Conservation (phyloP, 2,888 invertebrate species). For the Mesorhabditis belari region DNA sequence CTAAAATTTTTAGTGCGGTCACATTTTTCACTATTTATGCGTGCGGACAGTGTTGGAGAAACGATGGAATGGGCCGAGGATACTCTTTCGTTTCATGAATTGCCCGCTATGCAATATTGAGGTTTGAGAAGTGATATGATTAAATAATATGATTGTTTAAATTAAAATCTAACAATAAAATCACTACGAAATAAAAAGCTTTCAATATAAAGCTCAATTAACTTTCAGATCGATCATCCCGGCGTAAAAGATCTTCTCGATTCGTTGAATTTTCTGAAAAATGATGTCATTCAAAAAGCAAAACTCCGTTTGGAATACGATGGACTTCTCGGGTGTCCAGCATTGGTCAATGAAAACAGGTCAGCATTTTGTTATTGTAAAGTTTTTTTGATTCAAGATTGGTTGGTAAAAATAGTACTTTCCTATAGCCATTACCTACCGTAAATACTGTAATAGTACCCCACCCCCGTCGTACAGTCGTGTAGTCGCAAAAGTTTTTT, state of each 20-base stretch:
- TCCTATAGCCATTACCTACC: no score
- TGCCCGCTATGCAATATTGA: conserved; percentile 84
- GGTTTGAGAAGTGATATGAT: conserved; percentile 9
- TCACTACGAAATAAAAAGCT: no score
- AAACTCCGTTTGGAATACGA: conserved; percentile 92
- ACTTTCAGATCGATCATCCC: conserved; percentile 68
- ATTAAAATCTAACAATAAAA: no score
- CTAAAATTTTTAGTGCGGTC: conserved; percentile 67
- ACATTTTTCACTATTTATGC: conserved; percentile 90
- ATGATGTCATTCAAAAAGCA: conserved; percentile 86
- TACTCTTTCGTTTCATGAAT: conserved; percentile 86
- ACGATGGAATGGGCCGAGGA: conserved; percentile 88
- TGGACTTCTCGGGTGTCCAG: conserved; percentile 66
- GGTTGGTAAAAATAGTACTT: no score
- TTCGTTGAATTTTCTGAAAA: conserved; percentile 74
- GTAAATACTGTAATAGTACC: no score
- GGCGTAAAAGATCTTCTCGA: conserved; percentile 70
- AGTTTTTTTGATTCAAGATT: not conserved
- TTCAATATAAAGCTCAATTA: conserved; percentile 12
- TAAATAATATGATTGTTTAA: no score
- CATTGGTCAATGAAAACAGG: conserved; percentile 56
- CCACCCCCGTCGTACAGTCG: no score
- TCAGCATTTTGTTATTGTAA: not conserved
- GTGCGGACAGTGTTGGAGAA: conserved; percentile 56
- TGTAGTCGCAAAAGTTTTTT: no score